Base-by-base conservation (phyloP, 2,113 vertebrate species). In the Lepus europaeus region DNA sequence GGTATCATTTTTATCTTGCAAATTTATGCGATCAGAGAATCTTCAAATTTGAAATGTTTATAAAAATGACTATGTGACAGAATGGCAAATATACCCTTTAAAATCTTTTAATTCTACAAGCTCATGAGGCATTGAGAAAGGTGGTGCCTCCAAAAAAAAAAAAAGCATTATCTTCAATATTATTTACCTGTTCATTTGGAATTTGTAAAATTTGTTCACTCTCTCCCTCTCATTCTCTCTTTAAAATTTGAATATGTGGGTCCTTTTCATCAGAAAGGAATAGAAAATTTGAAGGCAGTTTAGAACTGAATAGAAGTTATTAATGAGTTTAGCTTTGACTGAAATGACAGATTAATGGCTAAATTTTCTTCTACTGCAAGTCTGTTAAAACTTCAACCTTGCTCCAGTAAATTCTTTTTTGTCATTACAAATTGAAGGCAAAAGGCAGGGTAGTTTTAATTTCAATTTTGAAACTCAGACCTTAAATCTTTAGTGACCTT, bases 1-100 rank as follows among this genome's bases (percentile, higher is more conserved):
- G 96, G 96, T 97, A 97, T 97, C 95, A 91, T 97, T 97, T 97
- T 97, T 97, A 96, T 95, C 97, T 97, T 97, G 96, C 96, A 97
- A 97, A 97, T 97, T 96, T 96, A 97, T 97, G 96, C 97, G 94
- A 97, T 95, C 87, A 91, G 84, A 97, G 96, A 97, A 93, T 94
- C 95, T 96, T 97, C 96, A 96, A 78, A 89, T 97, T 88, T 97
- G 96, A 97, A 97, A 89, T 96, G 80, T 97, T 97, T 97, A 87
- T 97, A 92, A 97, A 96, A 95, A 92, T 95, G 92, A 93, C 85
- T 92, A 9, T 74, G 88, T 95, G 94, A 95, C 86, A 87, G 84
- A 82, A 78, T 61, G 80, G 92, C 95, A 96, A 95, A 90, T 78
- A 92, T 64, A 78, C 90, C 59, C 83, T 91, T 93, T 94, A 92